Percentiles rank a stretch among this genome's conserved stretches.
Evolutionary conservation across 1,140 invertebrate species (phyloP).

Genomic region (Listronotus oregonensis): DNA sequence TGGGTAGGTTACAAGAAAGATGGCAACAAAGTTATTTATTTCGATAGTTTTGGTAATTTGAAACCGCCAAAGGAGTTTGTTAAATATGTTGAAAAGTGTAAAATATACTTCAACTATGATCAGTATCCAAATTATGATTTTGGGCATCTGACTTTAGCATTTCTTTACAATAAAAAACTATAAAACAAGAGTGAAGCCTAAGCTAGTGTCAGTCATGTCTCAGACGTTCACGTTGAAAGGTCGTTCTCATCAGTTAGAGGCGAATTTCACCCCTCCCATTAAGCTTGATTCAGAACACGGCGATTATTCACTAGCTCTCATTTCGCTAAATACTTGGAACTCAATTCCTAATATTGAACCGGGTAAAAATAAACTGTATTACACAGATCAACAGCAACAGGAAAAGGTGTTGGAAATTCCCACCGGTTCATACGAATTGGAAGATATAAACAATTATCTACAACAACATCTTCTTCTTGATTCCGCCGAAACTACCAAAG

Average conservation of each 20-base stretch:
- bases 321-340: conserved; percentile 34
- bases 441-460: conserved; percentile 2
- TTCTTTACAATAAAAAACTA: too few relatives aligned
- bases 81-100: conserved; percentile 23
- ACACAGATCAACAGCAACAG: conserved; percentile 15
- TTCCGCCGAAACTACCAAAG: not conserved
- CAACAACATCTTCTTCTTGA: conserved; percentile 14
- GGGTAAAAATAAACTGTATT: too few relatives aligned
- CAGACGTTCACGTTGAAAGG: too few relatives aligned
- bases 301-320: conserved; percentile 2
- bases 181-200: too few relatives aligned
- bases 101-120: conserved; percentile 31
- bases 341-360: conserved; percentile 35
- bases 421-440: conserved; percentile 31
- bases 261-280: too few relatives aligned
- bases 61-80: conserved; percentile 31
- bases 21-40: conserved; percentile 29
- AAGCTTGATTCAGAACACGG: too few relatives aligned
- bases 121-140: too few relatives aligned
- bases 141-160: too few relatives aligned
- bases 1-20: conserved; percentile 37
- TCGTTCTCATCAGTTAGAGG: too few relatives aligned
- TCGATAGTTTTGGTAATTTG: conserved; percentile 37
- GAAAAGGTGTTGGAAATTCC: conserved; percentile 20
- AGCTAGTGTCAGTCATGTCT: too few relatives aligned